Evolutionary conservation across 2,888 invertebrate species (phyloP).

Genomic region (Pedicia rivosa): DNA sequence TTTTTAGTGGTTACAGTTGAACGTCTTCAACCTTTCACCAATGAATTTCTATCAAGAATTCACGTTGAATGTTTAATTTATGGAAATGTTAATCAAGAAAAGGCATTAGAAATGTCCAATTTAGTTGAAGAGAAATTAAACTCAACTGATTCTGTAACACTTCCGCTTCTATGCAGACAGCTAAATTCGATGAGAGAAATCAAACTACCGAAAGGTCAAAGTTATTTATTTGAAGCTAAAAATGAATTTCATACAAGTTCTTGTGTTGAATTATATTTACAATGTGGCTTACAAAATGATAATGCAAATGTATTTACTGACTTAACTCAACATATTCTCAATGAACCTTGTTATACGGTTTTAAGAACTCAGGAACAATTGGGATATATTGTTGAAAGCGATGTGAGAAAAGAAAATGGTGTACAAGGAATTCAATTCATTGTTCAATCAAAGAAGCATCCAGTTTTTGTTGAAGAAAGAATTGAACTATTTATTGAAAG

Average conservation of each 20-base stretch:
- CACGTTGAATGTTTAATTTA: constrained; percentile 82
- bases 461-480: constrained; percentile 66
- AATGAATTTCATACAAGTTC: constrained; percentile 82
- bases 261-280: constrained; percentile 74
- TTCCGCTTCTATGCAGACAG: constrained; percentile 70
- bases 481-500: constrained; percentile 75
- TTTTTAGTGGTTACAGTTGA: constrained; percentile 60
- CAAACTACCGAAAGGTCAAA: constrained; percentile 61
- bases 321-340: constrained; percentile 71
- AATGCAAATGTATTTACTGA: constrained; percentile 66
- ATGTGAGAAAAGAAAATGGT: constrained; percentile 65
- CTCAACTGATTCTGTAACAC: constrained; percentile 24
- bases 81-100: constrained; percentile 65
- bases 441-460: constrained; percentile 67
- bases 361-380: constrained; percentile 85
- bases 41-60: constrained; percentile 62
- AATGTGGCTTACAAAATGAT: constrained; percentile 62
- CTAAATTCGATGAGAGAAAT: constrained; percentile 67
- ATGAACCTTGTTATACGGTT: constrained; percentile 82
- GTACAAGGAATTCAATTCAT: constrained; percentile 68
- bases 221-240: constrained; percentile 56
- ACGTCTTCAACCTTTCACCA: constrained; percentile 58
- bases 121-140: constrained; percentile 49
- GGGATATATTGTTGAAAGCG: constrained; percentile 90
- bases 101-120: constrained; percentile 53